Base-by-base conservation (phyloP, 1,140 invertebrate species). In the Protaetia brevitarsis region DNA sequence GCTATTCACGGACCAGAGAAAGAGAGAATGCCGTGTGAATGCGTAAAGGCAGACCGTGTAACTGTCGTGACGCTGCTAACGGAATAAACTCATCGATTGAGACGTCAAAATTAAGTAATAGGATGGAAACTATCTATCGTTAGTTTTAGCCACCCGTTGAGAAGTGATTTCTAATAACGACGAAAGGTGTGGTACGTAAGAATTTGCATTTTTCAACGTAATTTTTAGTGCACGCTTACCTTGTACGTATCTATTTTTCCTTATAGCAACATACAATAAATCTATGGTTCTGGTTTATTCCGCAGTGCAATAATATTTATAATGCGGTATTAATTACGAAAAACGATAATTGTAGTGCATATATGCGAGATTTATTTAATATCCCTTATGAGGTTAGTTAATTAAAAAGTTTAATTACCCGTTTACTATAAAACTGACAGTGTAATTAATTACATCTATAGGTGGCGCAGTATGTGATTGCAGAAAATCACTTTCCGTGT, bases 351-450 rank as follows among this genome's bases (percentile, higher is more conserved):
- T 51, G 13, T 19, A 16, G 10, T 11, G 29, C 57, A 29, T 59
- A 19, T n/a, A 29, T 29, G 13, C 29, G 3, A 3, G 5, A 59
- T n/a, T 59, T 59, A 59, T 59, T 59, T 59, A 59, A 29, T 59
- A 31, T 59, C n/a, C 57, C 16, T 59, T 21, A 31, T 29, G 26
- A 26, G 16, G 23, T 31, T 28, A 59, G 57, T 28, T 59, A 59
- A 59, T 59, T 59, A 59, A 28, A 59, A 59, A 59, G 57, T 59
- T 59, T 59, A 28, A 59, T 29, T 59, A 28, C 57, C 16, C 16
- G 29, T 59, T 59, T 59, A 29, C 26, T 29, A 59, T 59, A 28
- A 59, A 59, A n/a, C 16, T 59, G 27, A 59, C 30, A 31, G 13
- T 10, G 57, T 59, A 59, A 59, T 59, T 59, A 59, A 23, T 59